Evolutionary conservation across 2,888 invertebrate species (phyloP).

Genomic region (Andrena bucephala): DNA sequence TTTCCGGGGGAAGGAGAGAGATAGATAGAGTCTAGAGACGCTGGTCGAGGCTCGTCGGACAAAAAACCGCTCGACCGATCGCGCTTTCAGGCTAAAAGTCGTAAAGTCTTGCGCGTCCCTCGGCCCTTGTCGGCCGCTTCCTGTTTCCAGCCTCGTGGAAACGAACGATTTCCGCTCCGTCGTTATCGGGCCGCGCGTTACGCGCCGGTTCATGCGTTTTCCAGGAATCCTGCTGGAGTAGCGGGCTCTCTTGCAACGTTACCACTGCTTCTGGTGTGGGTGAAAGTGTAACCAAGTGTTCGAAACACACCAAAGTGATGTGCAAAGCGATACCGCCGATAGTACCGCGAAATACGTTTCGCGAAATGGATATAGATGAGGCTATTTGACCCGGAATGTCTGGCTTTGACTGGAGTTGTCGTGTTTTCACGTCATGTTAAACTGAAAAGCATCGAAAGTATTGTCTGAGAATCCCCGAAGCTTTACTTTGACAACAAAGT

Average conservation of each 20-base stretch:
- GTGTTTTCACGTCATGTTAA: no score
- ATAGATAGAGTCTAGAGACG: neutral
- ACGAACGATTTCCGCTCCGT: conserved; percentile 44
- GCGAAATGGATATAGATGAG: no score
- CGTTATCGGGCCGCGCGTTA: conserved; percentile 39
- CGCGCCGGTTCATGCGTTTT: conserved; percentile 48
- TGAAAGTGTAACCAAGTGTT: neutral
- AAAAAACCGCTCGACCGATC: conserved; percentile 21
- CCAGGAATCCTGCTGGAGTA: conserved; percentile 44
- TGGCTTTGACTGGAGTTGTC: no score
- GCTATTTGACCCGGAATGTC: no score
- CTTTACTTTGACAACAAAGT: no score
- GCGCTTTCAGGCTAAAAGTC: conserved; percentile 15
- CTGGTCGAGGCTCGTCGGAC: conserved; percentile 10
- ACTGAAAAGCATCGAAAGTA: no score
- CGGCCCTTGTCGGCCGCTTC: conserved; percentile 12
- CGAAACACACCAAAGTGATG: neutral
- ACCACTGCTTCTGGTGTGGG: neutral
- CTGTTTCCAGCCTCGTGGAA: conserved; percentile 33
- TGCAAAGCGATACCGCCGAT: neutral
- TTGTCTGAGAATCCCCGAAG: no score
- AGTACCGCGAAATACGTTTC: no score
- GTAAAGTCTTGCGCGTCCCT: neutral
- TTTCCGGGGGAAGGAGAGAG: neutral
- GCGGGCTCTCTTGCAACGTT: conserved; percentile 1